Base-by-base conservation (phyloP, 2,797 vertebrate genomes). In the Agapornis canus region DNA sequence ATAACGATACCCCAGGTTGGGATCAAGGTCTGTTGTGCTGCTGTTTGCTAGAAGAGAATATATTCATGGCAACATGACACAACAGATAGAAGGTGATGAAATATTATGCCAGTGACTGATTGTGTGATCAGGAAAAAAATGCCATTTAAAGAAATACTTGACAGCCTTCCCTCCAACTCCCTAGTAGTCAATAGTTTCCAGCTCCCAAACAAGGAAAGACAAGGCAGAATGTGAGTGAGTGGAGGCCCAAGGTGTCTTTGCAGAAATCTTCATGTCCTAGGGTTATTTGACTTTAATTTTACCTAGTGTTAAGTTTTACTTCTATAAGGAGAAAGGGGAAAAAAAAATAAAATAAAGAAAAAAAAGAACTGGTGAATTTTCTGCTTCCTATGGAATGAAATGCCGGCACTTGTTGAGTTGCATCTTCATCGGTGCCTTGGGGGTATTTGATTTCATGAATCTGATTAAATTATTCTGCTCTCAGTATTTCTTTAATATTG, bases 381-480 rank as follows among this genome's bases (percentile, higher is more conserved):
- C 43, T 23, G 77, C 59, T 95, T 96, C 68, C 51, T 68, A 22
- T 90, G 51, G 88, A 96, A 96, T 95, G 68, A 96, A 96, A 94
- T 96, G 82, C 92, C 65, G 82, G 75, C 69, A 94, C 96, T 96
- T 96, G 96, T 96, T 96, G 96, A 95, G 71, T 79, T 94, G 82
- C 90, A 91, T 91, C 92, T 95, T 95, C 88, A 96, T 95, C 5
- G 26, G 82, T 96, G 94, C 96, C 96, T 95, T 94, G 95, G 94
- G 96, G 96, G 89, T 96, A 96, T 96, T 96, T 97, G 96, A 96
- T 96, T 96, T 96, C 94, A 95, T 95, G 94, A 96, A 97, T 96
- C 80, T 97, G 96, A 97, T 97, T 97, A 97, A 97, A 97, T 97
- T 96, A 97, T 96, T 94, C 96, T 89, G 85, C 92, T 97, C 87